Evolutionary conservation across 1,140 invertebrate species (phyloP).

Genomic region (Penaeus chinensis): DNA sequence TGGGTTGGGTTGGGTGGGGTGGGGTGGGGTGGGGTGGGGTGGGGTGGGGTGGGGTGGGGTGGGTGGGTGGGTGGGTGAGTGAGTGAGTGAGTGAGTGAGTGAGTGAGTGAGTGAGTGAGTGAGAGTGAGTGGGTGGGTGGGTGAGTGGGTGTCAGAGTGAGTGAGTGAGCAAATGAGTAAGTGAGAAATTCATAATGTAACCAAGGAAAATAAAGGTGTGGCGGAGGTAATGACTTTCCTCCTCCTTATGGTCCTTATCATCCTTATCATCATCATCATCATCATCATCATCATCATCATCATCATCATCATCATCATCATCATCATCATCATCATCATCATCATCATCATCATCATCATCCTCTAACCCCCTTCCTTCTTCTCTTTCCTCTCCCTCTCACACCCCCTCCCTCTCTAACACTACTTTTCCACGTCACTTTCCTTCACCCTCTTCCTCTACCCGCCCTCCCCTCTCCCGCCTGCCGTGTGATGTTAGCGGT

Average conservation of each 20-base stretch:
- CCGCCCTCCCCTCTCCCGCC: background rate
- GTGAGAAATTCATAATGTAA: no score
- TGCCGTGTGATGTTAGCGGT: background rate
- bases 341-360: background rate
- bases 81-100: no score
- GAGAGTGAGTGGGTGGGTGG: no score
- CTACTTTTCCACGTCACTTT: background rate
- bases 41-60: background rate
- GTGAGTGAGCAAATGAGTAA: no score
- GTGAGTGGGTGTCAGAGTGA: no score
- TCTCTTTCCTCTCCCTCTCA: conserved; percentile 4
- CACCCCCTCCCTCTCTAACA: background rate
- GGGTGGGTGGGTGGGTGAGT: background rate
- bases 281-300: no score
- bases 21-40: background rate
- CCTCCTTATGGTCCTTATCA: no score
- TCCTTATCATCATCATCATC: no score
- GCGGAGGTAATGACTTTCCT: no score
- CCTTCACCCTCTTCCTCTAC: background rate
- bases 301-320: background rate
- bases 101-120: no score
- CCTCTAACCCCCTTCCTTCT: background rate
- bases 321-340: background rate
- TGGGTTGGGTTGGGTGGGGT: background rate
- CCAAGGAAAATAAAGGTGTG: no score